Conservation (phyloP, 2,113 vertebrate species). For the Phainopepla nitens region DNA sequence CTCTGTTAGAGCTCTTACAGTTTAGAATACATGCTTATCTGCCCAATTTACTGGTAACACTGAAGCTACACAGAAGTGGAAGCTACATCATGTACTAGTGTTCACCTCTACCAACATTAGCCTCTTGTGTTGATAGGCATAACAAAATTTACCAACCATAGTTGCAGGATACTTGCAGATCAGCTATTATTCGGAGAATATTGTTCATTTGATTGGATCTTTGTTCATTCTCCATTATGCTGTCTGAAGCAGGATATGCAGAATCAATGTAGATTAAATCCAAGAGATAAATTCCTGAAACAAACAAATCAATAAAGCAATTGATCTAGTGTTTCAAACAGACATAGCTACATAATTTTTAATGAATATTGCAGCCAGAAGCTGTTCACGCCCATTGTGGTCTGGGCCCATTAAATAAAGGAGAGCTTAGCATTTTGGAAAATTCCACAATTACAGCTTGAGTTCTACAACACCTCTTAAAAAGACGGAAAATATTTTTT, state of each 20-base stretch:
- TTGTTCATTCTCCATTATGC: constrained; percentile 94
- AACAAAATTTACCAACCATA: constrained; percentile 78
- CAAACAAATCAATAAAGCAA: constrained; percentile 1
- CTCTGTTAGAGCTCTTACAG: neutral
- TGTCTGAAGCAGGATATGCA: constrained; percentile 92
- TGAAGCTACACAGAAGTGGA: neutral
- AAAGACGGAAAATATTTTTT: neutral
- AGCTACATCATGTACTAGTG: neutral
- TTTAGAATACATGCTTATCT: neutral
- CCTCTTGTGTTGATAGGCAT: neutral
- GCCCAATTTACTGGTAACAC: neutral
- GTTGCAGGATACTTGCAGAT: constrained; percentile 92
- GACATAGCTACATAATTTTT: neutral
- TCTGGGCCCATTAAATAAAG: neutral
- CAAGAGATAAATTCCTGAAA: constrained; percentile 90
- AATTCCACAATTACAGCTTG: neutral
- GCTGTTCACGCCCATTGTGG: neutral
- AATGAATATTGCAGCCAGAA: neutral
- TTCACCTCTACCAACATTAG: neutral
- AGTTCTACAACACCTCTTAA: neutral
- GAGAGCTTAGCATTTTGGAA: neutral
- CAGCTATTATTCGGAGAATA: constrained; percentile 90
- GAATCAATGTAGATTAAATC: constrained; percentile 97
- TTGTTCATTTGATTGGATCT: constrained; percentile 97
- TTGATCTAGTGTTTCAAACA: neutral